Evolutionary conservation across 2,888 invertebrate genomes (phyloP).

Genomic region (Drosophila robusta): DNA sequence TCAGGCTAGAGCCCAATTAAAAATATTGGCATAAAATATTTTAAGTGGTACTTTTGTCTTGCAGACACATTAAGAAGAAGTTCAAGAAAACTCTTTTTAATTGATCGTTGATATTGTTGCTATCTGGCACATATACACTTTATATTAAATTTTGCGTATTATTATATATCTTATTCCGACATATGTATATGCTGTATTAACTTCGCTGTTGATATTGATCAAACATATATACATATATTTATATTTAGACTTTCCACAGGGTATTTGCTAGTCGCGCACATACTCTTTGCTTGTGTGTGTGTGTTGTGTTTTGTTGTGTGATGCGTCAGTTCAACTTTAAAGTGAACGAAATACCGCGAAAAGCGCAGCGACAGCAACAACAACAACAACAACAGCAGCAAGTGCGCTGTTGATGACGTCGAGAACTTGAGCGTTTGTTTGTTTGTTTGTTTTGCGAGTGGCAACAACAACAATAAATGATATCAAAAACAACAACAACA

Average conservation of each 20-base stretch:
- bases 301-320: slow-evolving; percentile 3
- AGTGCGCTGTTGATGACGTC: slow-evolving; percentile 44
- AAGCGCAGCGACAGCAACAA: slow-evolving; percentile 41
- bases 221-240: too few relatives aligned
- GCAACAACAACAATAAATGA: slow-evolving; percentile 15
- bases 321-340: slow-evolving; percentile 37
- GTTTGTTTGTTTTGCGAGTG: slow-evolving; percentile 22
- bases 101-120: too few relatives aligned
- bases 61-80: too few relatives aligned
- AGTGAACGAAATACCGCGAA: slow-evolving; percentile 56
- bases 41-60: too few relatives aligned
- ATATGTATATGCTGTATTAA: too few relatives aligned
- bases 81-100: too few relatives aligned
- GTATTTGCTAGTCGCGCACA: neutral
- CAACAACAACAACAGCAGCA: neutral
- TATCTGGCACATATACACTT: too few relatives aligned
- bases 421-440: slow-evolving; percentile 37
- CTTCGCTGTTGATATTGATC: too few relatives aligned
- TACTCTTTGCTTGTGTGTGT: neutral
- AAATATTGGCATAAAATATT: too few relatives aligned
- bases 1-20: too few relatives aligned
- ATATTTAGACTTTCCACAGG: neutral
- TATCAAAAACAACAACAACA: slow-evolving; percentile 5
- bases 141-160: too few relatives aligned
- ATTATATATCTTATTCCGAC: too few relatives aligned